These are phyloP conservation scores for Cephus pulcher DNA, from an alignment of 2,888 invertebrate species.

Conservation along the genomic window DNA sequence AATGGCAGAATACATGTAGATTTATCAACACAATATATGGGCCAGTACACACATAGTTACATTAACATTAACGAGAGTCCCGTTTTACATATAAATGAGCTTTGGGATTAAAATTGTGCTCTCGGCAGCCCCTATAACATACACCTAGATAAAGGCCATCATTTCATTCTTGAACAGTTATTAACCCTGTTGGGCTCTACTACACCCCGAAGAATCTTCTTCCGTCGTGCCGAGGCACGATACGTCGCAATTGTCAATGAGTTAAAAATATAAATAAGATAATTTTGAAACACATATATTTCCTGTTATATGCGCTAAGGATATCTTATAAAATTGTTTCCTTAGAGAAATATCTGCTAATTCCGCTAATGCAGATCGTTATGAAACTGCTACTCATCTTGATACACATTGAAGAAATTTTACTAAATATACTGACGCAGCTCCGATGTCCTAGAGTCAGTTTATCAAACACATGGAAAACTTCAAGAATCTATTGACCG, in stretches of 20 bases:
- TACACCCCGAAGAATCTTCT: not conserved
- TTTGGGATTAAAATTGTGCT: constrained; percentile 39
- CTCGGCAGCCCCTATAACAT: constrained; percentile 16
- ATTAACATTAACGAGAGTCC: constrained; percentile 23
- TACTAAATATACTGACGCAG: no score
- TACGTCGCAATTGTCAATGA: not conserved
- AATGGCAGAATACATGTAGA: constrained; percentile 13
- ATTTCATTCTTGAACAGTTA: not conserved
- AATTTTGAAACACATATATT: no score
- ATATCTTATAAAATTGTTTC: no score
- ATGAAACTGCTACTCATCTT: not conserved
- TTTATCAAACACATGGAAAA: no score
- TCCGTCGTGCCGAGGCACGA: not conserved
- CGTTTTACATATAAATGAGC: constrained; percentile 46
- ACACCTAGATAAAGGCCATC: constrained; percentile 13
- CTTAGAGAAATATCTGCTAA: not conserved
- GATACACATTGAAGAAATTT: no score
- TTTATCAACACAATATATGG: constrained; percentile 32
- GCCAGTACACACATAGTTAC: constrained; percentile 25
- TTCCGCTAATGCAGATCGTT: not conserved
- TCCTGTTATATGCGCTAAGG: no score
- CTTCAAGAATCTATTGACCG: not conserved
- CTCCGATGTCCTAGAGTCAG: no score
- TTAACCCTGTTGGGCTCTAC: not conserved
- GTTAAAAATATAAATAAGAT: not conserved